Evolutionary conservation across 2,113 vertebrate species (phyloP).

Genomic region (Dicentrarchus labrax): DNA sequence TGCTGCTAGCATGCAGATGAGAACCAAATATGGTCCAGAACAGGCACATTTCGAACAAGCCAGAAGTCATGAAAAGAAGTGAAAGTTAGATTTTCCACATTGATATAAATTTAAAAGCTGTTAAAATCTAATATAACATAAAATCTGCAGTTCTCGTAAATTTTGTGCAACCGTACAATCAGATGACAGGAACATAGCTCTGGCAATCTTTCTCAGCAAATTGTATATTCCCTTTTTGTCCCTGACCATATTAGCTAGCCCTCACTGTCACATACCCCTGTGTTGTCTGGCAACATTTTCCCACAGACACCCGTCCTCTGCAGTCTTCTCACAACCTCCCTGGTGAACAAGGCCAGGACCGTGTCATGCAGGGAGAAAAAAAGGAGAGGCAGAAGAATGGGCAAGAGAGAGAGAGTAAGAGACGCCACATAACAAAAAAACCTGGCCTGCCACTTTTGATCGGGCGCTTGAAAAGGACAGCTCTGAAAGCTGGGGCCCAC

Average conservation of each 20-base stretch:
- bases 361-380: conserved; percentile 65
- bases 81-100: too few species aligned
- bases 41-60: neutral
- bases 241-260: conserved; percentile 44
- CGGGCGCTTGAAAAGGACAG: conserved; percentile 79
- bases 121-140: neutral
- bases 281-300: conserved; percentile 82
- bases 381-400: conserved; percentile 67
- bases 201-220: neutral
- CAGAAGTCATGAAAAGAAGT: neutral
- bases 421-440: conserved; percentile 74
- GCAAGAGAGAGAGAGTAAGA: conserved; percentile 52
- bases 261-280: conserved; percentile 56
- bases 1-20: neutral
- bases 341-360: conserved; percentile 63
- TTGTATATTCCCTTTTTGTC: conserved; percentile 14
- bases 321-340: conserved; percentile 76
- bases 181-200: neutral
- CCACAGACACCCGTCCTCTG: conserved; percentile 70
- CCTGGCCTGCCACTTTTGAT: conserved; percentile 80
- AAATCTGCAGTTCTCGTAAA: neutral
- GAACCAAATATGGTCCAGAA: neutral
- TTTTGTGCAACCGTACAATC: neutral
- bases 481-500: conserved; percentile 75
- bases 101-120: neutral